A percentile compares a stretch with the other conserved stretches of the same genome.
phyloP scores from a whole-genome alignment of 2,797 vertebrate species.

The Hippopotamyrus pictus region DNA sequence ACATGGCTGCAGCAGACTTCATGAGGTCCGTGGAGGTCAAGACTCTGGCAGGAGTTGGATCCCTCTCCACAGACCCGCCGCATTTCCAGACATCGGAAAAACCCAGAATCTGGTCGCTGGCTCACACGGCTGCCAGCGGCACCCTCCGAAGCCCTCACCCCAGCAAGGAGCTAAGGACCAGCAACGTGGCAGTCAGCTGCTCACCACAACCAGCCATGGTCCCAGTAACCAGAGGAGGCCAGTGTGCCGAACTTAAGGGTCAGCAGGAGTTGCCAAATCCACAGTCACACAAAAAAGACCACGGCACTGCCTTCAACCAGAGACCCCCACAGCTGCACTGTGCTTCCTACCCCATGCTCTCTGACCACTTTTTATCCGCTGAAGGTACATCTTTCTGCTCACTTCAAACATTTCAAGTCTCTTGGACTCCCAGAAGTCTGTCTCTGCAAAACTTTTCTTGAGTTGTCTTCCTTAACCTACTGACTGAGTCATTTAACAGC shows the following conservation, averaged over 20 bases:
- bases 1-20: conserved; percentile 55
- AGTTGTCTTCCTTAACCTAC: neutral
- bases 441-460: neutral
- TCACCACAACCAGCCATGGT: conserved; percentile 57
- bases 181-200: conserved; percentile 52
- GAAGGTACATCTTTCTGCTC: conserved; percentile 66
- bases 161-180: conserved; percentile 56
- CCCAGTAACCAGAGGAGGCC: conserved; percentile 43
- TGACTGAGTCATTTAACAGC: neutral
- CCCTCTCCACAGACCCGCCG: conserved; percentile 47
- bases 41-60: conserved; percentile 30
- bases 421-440: neutral
- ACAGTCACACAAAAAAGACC: conserved; percentile 64
- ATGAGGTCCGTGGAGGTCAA: conserved; percentile 56
- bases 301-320: conserved; percentile 65
- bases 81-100: conserved; percentile 72
- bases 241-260: conserved; percentile 54
- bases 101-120: conserved; percentile 89
- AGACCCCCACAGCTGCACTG: conserved; percentile 75
- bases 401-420: neutral
- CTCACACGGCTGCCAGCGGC: conserved; percentile 73
- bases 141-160: conserved; percentile 54
- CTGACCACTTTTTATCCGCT: conserved; percentile 70
- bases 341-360: conserved; percentile 62
- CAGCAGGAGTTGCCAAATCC: conserved; percentile 51